Evolutionary conservation across 2,113 vertebrate genomes (phyloP), one percentile per base, ranked within the genome.

Genomic region (Apodemus speciosus): DNA sequence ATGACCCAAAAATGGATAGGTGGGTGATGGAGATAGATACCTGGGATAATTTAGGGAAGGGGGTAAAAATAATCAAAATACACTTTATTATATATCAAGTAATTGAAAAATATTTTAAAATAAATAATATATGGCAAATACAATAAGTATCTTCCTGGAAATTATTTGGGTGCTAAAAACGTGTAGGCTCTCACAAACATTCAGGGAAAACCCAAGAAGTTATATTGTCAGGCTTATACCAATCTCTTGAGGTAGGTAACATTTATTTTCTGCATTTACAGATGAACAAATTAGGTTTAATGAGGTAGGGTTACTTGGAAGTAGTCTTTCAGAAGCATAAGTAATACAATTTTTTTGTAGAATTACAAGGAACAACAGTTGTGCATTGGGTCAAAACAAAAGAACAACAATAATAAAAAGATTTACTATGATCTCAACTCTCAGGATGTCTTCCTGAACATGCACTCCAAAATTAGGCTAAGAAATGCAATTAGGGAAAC

Each of bases 111-210:
- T 51, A 76, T 7, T 30, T 75, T 30, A 32, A 90, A 79, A 53
- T 71, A 58, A 90, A 23, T 49, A 21, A 35, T 58, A 27, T 53
- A 79, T 83, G 62, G 85, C 14, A 94, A 88, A 83, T 23, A 18
- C 18, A 75, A 56, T 43, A 25, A 38, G 68, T 10, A 49, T 76
- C 30, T 93, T 56, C 20, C 35, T 90, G 76, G 80, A 86, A 84
- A 84, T 35, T 56, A 66, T 84, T 89, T 15, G 56, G 58, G 60
- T 83, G 85, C 77, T 81, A 71, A 89, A 94, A 93, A 94, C 62
- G 40, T 92, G 73, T 21, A 88, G 6, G 69, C 27, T 1, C 7
- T 64, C 51, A 2, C 21, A 92, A 68, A 20, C 49, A 51, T 13
- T 10, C 9, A 90, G 35, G 14, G 6, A n/a, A 90, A 90, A 62